Percentiles rank a stretch among this genome's conserved stretches.
Conservation (phyloP, 2,113 vertebrate genomes). For the Microcebus griseorufus region DNA sequence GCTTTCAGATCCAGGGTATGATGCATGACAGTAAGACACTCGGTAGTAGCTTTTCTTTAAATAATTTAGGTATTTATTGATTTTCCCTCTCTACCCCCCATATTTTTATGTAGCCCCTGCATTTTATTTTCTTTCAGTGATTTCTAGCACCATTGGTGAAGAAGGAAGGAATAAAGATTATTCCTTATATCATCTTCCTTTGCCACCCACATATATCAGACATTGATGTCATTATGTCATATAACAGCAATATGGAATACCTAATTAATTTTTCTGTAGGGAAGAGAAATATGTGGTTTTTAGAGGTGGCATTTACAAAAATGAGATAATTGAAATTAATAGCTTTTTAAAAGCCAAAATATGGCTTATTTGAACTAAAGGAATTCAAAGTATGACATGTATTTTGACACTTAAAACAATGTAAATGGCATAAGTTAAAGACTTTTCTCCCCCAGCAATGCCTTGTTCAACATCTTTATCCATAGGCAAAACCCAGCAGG, state of each 20-base stretch:
- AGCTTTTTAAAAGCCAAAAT: constrained; percentile 37
- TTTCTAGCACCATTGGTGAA: constrained; percentile 58
- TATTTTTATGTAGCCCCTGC: constrained; percentile 79
- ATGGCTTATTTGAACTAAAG: constrained; percentile 66
- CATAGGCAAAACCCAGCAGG: constrained; percentile 82
- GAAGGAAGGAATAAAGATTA: constrained; percentile 50
- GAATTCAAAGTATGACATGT: constrained; percentile 70
- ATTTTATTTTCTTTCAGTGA: constrained; percentile 83
- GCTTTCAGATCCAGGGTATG: constrained; percentile 89
- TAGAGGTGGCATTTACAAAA: constrained; percentile 60
- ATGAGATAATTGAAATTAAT: constrained; percentile 64
- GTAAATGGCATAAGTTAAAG: constrained; percentile 80
- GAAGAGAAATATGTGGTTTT: constrained; percentile 31
- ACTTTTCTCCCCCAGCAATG: constrained; percentile 68
- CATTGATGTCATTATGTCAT: constrained; percentile 57
- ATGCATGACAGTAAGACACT: constrained; percentile 94
- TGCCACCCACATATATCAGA: constrained; percentile 34
- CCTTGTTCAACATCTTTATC: constrained; percentile 78
- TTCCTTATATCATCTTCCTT: constrained; percentile 41
- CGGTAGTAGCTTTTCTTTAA: constrained; percentile 93
- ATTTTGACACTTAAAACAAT: constrained; percentile 82
- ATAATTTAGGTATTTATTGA: constrained; percentile 98
- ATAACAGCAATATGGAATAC: constrained; percentile 63
- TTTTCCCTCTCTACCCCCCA: constrained; percentile 83
- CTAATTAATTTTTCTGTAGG: constrained; percentile 67